Evolutionary conservation across 2,888 invertebrate species (phyloP), one percentile per base, ranked within the genome.

Genomic region (Octonoba sinensis): DNA sequence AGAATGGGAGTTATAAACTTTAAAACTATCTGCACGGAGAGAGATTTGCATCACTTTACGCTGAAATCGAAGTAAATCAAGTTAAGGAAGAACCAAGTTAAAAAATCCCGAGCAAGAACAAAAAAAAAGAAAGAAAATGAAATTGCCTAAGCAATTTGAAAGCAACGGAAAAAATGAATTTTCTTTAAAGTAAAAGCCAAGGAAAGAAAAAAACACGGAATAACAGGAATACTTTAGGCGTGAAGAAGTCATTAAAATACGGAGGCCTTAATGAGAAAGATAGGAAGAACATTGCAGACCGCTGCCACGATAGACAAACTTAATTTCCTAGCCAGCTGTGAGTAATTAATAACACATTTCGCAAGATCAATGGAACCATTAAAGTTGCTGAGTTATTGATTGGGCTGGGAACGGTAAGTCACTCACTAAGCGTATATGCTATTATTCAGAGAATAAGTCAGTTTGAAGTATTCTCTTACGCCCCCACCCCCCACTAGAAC

Each of bases 291-390:
- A 71, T 65, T 65, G 71, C 49, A 57, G 60, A 46, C 62, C 76
- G 70, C 56, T 70, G 76, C 76, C 64, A 64, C 71, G 59, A 78
- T 78, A 70, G 77, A 71, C 78, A 78, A 78, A 78, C 78, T 78
- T 71, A 78, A 78, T 78, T 78, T 78, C 71, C 44, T 27, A 64
- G 65, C 78, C 78, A 78, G 78, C 71, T 78, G 78, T 71, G 49
- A 78, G 78, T 78, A 78, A 78, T 78, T 78, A 78, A 78, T 78
- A 71, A 78, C 78, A 78, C 78, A 78, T 78, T 67, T 78, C 64
- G 54, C 65, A 71, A 78, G 71, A 65, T 78, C 71, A 78, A 77
- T 71, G 59, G 70, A 71, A 71, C 78, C 71, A 78, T 78, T 78
- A 78, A 78, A 78, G 71, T 70, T 64, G 65, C 62, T 65, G 78